Conservation (phyloP, 2,888 invertebrate genomes). For the Apamea anceps region DNA sequence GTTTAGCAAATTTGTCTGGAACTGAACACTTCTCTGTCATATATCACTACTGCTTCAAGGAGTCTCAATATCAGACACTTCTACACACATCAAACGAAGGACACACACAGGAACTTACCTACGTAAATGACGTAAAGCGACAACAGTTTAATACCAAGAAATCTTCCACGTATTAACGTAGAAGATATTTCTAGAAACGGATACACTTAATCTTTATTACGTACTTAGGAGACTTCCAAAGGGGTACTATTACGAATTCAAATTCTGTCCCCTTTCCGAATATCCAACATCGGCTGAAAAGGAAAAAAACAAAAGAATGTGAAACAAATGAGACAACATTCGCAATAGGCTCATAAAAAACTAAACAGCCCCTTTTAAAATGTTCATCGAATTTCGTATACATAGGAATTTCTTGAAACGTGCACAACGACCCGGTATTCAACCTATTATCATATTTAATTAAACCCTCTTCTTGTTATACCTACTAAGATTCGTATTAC, state of each 20-base stretch:
- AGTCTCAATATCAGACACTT: slow-evolving; percentile 1
- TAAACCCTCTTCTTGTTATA: slow-evolving; percentile 47
- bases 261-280: slow-evolving; percentile 25
- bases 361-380: slow-evolving; percentile 50
- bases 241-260: slow-evolving; percentile 38
- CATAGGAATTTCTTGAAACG: slow-evolving; percentile 55
- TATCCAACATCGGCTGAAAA: slow-evolving; percentile 30
- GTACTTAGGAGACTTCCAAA: slow-evolving; percentile 39
- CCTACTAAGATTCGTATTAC: slow-evolving; percentile 61
- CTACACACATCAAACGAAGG: slow-evolving; percentile 7
- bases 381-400: slow-evolving; percentile 59
- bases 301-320: slow-evolving; percentile 56
- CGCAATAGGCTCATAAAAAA: slow-evolving; percentile 48
- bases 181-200: slow-evolving; percentile 31
- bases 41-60: background rate
- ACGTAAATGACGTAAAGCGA: background rate
- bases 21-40: background rate
- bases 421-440: slow-evolving; percentile 43
- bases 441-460: slow-evolving; percentile 64
- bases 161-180: background rate
- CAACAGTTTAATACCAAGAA: slow-evolving; percentile 5
- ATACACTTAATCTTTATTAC: slow-evolving; percentile 47
- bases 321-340: slow-evolving; percentile 53
- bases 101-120: background rate
- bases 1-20: background rate